A percentile compares a stretch with the other conserved stretches of the same genome.
Evolutionary conservation across 2,797 vertebrate genomes (phyloP).

Genomic region (Macropus fuliginosus): DNA sequence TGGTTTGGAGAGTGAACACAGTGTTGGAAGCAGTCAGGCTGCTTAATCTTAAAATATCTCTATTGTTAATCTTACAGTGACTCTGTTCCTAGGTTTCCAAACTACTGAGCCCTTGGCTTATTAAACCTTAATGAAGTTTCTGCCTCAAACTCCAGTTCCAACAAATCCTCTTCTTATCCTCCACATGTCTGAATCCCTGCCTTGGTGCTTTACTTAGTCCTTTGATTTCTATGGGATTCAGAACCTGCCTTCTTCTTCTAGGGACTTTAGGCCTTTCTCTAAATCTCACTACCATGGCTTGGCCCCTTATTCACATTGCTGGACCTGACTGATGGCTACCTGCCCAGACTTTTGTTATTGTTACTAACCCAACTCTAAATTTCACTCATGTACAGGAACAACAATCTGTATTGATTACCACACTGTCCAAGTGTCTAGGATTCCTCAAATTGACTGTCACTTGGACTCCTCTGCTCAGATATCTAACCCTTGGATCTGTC

Average conservation of each 20-base stretch:
- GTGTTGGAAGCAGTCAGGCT: not conserved
- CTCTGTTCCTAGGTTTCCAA: not conserved
- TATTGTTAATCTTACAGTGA: not conserved
- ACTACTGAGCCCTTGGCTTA: not conserved
- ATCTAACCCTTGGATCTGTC: not conserved
- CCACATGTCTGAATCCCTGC: not conserved
- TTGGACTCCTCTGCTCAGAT: not conserved
- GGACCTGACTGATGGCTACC: not conserved
- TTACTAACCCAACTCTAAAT: not conserved
- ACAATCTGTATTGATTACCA: not conserved
- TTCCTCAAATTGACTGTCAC: not conserved
- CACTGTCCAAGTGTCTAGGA: not conserved
- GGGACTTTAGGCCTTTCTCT: not conserved
- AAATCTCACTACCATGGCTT: not conserved
- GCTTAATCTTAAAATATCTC: not conserved
- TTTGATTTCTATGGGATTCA: not conserved
- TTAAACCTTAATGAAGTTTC: not conserved
- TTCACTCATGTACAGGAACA: not conserved
- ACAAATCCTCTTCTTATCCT: not conserved
- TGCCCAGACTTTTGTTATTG: not conserved
- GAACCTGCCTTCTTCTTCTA: not conserved
- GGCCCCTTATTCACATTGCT: not conserved
- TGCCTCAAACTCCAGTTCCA: not conserved
- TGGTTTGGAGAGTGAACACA: not conserved
- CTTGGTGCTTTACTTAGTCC: not conserved